Percentiles rank a stretch among this genome's conserved stretches.
Evolutionary conservation across 2,113 vertebrate genomes (phyloP).

Genomic region (Halcyon senegalensis): DNA sequence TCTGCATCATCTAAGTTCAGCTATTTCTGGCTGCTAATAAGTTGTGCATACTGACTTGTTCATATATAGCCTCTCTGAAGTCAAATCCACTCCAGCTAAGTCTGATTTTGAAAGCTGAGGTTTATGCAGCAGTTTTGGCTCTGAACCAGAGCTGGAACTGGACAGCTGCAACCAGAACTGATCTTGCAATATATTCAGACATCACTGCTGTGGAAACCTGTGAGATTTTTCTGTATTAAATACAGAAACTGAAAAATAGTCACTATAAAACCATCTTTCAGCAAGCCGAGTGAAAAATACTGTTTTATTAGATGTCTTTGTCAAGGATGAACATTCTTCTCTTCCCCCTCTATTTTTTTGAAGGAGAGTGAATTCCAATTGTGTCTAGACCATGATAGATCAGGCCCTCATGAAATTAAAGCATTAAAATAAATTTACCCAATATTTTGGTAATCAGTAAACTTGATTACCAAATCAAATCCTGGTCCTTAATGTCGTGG

Average conservation of each 20-base stretch:
- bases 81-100: slow-evolving; percentile 6
- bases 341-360: not conserved
- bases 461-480: no score
- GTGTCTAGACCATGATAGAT: not conserved
- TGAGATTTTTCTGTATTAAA: not conserved
- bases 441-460: not conserved
- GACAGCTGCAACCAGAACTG: not conserved
- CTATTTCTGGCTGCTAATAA: slow-evolving; percentile 57
- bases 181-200: not conserved
- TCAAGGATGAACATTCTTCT: not conserved
- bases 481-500: not conserved
- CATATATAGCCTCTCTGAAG: not conserved
- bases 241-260: not conserved
- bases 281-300: not conserved
- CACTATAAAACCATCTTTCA: not conserved
- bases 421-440: not conserved
- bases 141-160: not conserved
- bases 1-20: slow-evolving; percentile 38
- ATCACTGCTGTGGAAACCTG: not conserved
- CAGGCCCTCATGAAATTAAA: not conserved
- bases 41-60: not conserved
- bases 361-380: not conserved
- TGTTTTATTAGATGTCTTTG: not conserved
- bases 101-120: slow-evolving; percentile 31
- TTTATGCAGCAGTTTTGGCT: slow-evolving; percentile 15